Percentiles rank a stretch among this genome's conserved stretches.
Conservation (phyloP, 1,140 invertebrate species). For the Tachypleus tridentatus region DNA sequence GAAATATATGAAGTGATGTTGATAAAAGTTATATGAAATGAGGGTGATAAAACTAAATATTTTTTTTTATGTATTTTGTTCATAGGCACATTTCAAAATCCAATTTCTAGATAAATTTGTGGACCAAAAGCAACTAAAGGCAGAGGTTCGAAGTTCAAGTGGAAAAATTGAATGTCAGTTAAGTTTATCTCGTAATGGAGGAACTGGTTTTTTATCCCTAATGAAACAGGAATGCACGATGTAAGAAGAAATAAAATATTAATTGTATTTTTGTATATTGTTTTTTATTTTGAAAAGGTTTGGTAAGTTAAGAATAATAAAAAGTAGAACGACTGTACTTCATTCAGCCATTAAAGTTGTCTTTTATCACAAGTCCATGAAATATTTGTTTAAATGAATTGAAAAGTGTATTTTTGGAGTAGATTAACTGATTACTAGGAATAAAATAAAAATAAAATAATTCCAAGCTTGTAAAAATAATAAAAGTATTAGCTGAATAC, state of each 20-base stretch:
- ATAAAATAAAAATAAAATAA: too few relatives aligned
- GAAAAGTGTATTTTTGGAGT: too few relatives aligned
- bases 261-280: neutral
- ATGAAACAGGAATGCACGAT: constrained; percentile 20
- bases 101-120: constrained; percentile 12
- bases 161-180: constrained; percentile 18
- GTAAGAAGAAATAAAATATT: constrained; percentile 5
- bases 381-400: too few relatives aligned
- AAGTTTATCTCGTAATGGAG: constrained; percentile 17
- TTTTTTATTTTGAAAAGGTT: neutral
- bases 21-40: too few relatives aligned
- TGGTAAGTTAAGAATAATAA: too few relatives aligned
- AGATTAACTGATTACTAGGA: too few relatives aligned
- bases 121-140: constrained; percentile 17
- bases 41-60: neutral
- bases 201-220: constrained; percentile 15
- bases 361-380: too few relatives aligned
- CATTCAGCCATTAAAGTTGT: too few relatives aligned
- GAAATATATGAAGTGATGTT: too few relatives aligned
- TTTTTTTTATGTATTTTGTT: neutral
- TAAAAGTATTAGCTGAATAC: too few relatives aligned
- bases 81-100: constrained; percentile 19
- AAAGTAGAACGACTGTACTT: too few relatives aligned
- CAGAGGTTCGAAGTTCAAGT: constrained; percentile 15
- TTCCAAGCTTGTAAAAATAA: too few relatives aligned